phyloP scores from a whole-genome alignment of 2,113 vertebrate species.

The Caloenas nicobarica region DNA sequence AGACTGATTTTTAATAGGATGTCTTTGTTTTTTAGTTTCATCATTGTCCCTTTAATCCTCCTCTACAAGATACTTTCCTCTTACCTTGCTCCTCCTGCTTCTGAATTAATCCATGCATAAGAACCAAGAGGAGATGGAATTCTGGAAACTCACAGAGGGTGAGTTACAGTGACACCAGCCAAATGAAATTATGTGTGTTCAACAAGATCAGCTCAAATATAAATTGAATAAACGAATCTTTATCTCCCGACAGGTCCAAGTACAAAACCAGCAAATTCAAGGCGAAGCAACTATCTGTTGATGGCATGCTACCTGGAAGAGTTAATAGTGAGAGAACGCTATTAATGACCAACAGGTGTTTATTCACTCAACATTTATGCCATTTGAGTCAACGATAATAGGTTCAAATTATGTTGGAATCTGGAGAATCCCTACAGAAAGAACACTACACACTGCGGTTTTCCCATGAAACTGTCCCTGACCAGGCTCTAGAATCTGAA shows the following conservation, averaged over 20 bases:
- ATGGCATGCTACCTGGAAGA: background rate
- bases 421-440: background rate
- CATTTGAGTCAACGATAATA: background rate
- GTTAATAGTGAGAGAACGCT: background rate
- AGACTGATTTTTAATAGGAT: background rate
- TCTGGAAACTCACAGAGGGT: background rate
- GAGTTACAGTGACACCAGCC: background rate
- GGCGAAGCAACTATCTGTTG: background rate
- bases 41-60: background rate
- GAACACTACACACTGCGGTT: background rate
- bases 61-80: background rate
- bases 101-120: background rate
- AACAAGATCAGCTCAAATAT: background rate
- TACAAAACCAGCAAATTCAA: background rate
- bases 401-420: background rate
- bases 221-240: background rate
- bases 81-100: background rate
- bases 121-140: background rate
- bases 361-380: background rate
- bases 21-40: background rate
- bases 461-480: background rate
- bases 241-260: background rate
- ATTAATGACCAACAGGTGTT: background rate
- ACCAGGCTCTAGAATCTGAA: background rate
- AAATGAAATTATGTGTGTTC: background rate